Conservation (phyloP, 2,113 vertebrate species). For the Actenoides lindsayi region DNA sequence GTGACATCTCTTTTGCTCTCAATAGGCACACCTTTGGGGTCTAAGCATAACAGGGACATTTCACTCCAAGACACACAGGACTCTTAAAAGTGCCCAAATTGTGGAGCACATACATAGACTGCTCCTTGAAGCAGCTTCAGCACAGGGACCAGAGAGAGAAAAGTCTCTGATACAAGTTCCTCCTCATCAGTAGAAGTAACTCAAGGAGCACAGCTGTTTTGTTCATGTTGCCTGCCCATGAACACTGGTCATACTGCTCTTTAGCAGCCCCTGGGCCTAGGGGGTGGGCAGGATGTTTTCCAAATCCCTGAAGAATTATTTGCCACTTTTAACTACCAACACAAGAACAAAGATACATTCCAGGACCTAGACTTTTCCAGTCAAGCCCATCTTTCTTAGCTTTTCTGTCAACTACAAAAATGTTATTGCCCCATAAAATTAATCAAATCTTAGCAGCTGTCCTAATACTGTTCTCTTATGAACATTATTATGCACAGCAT, state of each 20-base stretch:
- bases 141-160: background rate
- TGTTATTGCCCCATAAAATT: background rate
- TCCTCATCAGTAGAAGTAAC: background rate
- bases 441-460: background rate
- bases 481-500: background rate
- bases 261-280: background rate
- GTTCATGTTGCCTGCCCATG: background rate
- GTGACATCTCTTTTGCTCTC: background rate
- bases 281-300: background rate
- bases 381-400: background rate
- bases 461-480: background rate
- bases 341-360: background rate
- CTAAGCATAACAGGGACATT: background rate
- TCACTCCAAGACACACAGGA: background rate
- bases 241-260: background rate
- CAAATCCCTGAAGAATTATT: background rate
- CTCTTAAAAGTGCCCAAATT: background rate
- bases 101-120: accelerated
- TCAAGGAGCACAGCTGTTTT: background rate
- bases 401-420: background rate
- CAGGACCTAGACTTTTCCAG: background rate
- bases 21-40: background rate
- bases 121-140: background rate
- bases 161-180: background rate
- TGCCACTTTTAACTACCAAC: background rate